phyloP scores from a whole-genome alignment of 2,888 invertebrate species.

The Zootermopsis nevadensis region DNA sequence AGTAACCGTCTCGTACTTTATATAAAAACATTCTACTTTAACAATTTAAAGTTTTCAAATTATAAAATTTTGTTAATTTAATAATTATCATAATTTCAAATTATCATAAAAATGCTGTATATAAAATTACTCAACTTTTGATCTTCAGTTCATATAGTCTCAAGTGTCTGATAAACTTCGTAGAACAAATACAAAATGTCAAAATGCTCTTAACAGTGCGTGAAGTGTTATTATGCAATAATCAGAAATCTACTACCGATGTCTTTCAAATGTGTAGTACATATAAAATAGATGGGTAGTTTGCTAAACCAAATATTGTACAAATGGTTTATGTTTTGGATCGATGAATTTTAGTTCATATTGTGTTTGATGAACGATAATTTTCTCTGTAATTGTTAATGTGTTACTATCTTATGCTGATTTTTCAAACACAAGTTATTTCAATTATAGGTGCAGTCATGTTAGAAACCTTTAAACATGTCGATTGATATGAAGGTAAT shows the following conservation, averaged over 20 bases:
- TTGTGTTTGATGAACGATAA: background rate
- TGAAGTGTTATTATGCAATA: background rate
- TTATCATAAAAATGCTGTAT: too few species aligned
- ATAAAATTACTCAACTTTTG: too few species aligned
- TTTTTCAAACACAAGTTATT: background rate
- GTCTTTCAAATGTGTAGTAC: constrained; percentile 25
- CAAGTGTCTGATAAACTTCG: too few species aligned
- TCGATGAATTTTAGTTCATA: background rate
- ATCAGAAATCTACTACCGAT: background rate
- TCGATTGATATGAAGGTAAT: too few species aligned
- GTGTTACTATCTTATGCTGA: background rate
- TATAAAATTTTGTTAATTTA: too few species aligned
- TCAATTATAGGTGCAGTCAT: background rate
- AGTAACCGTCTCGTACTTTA: too few species aligned
- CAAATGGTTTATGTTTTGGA: background rate
- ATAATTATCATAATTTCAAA: too few species aligned
- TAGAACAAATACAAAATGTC: too few species aligned
- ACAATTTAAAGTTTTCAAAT: too few species aligned
- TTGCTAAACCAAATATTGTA: background rate
- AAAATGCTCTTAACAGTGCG: too few species aligned
- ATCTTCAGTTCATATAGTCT: too few species aligned
- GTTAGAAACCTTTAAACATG: background rate
- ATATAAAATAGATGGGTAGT: background rate
- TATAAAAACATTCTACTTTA: too few species aligned
- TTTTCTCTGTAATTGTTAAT: background rate